phyloP scores from a whole-genome alignment of 1,140 invertebrate genomes.

The Trachymyrmex septentrionalis region DNA sequence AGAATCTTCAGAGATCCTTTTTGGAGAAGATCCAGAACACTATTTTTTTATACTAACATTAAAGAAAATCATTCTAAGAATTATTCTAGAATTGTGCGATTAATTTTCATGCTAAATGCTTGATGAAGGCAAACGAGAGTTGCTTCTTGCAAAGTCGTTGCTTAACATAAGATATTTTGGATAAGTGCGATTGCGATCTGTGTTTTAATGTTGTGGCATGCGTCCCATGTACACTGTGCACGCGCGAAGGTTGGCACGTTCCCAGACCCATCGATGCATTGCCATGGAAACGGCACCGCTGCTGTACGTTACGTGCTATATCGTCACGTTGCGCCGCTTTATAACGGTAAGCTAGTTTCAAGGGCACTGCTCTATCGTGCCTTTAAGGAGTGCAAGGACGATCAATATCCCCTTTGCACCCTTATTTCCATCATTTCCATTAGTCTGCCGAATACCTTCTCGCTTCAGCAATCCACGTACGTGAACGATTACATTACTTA shows the following conservation, averaged over 20 bases:
- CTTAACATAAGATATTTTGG: not conserved
- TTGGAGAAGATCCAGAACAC: not conserved
- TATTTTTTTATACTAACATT: not conserved
- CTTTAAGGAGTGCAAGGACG: slow-evolving; percentile 61
- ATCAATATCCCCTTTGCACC: slow-evolving; percentile 50
- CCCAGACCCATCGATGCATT: slow-evolving; percentile 71
- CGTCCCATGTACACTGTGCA: slow-evolving; percentile 25
- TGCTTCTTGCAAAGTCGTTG: not conserved
- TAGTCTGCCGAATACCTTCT: not conserved
- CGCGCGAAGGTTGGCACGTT: slow-evolving; percentile 31
- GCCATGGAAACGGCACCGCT: slow-evolving; percentile 78
- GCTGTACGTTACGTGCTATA: slow-evolving; percentile 36
- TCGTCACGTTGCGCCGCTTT: slow-evolving; percentile 46
- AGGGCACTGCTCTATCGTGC: slow-evolving; percentile 65
- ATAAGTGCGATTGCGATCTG: not conserved
- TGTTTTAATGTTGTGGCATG: not conserved
- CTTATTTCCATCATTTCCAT: slow-evolving; percentile 18
- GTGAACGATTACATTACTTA: not conserved
- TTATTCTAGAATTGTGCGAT: not conserved
- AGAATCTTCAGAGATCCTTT: not conserved
- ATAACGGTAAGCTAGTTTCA: slow-evolving; percentile 64
- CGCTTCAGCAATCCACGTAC: not conserved
- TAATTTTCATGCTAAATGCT: not conserved
- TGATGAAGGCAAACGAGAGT: not conserved
- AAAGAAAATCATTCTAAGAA: not conserved